These are phyloP conservation scores for Orycteropus afer DNA, from an alignment of 2,113 vertebrate genomes.

Conservation along the genomic window DNA sequence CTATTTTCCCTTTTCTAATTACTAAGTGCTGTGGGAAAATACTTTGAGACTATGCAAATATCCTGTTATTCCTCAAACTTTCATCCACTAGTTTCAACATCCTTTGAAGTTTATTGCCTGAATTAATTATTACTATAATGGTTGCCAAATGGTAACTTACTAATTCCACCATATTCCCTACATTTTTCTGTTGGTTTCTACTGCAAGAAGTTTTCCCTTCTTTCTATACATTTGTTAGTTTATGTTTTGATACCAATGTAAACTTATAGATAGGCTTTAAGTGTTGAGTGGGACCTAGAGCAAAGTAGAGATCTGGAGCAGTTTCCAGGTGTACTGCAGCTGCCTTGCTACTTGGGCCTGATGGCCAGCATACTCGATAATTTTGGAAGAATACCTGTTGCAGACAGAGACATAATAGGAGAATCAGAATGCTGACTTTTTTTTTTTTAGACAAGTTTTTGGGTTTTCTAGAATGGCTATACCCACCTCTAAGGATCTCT, in stretches of 20 bases:
- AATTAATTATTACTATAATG: neutral
- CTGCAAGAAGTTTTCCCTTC: neutral
- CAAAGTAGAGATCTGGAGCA: neutral
- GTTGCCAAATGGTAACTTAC: neutral
- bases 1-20: neutral
- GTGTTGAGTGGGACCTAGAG: neutral
- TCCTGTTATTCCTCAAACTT: neutral
- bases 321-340: too few relatives aligned
- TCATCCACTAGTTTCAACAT: neutral
- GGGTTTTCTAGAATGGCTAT: neutral
- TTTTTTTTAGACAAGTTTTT: neutral
- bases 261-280: neutral
- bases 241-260: neutral
- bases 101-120: neutral
- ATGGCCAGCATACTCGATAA: neutral
- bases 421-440: neutral
- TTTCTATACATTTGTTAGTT: neutral
- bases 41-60: neutral
- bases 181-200: neutral
- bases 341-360: neutral
- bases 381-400: fast-evolving
- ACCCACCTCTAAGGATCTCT: too few relatives aligned
- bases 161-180: neutral
- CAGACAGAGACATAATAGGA: neutral
- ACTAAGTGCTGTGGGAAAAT: neutral